Evolutionary conservation across 2,797 vertebrate species (phyloP).

Genomic region (Macropus fuliginosus): DNA sequence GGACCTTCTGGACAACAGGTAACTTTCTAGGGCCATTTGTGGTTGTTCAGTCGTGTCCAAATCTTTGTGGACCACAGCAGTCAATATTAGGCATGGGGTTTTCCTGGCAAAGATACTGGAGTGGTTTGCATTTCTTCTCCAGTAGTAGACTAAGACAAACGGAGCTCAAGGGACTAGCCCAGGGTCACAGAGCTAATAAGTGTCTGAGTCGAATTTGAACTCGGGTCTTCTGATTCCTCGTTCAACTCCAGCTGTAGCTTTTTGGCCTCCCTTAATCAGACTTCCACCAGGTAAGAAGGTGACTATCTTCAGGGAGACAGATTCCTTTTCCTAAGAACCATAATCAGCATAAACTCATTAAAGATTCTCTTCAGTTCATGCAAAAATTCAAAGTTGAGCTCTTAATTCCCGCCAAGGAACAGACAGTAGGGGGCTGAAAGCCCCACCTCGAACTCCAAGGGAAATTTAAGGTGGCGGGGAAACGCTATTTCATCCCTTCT

Average conservation of each 20-base stretch:
- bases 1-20: background rate
- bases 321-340: background rate
- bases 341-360: background rate
- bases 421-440: background rate
- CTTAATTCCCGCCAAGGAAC: background rate
- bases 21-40: background rate
- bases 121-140: background rate
- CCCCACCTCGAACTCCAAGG: background rate
- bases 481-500: conserved; percentile 67
- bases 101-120: background rate
- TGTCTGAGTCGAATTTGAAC: background rate
- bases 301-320: background rate
- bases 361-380: background rate
- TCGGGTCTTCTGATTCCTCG: background rate
- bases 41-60: background rate
- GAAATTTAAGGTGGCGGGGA: conserved; percentile 53
- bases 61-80: background rate
- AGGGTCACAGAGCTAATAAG: background rate
- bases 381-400: background rate
- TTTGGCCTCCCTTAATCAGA: background rate
- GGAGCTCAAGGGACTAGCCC: background rate
- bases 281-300: background rate
- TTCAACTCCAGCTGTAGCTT: no score
- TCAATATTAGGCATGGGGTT: background rate
- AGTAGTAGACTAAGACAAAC: background rate